Conservation (phyloP, 1,140 invertebrate species). For the Apis mellifera region DNA sequence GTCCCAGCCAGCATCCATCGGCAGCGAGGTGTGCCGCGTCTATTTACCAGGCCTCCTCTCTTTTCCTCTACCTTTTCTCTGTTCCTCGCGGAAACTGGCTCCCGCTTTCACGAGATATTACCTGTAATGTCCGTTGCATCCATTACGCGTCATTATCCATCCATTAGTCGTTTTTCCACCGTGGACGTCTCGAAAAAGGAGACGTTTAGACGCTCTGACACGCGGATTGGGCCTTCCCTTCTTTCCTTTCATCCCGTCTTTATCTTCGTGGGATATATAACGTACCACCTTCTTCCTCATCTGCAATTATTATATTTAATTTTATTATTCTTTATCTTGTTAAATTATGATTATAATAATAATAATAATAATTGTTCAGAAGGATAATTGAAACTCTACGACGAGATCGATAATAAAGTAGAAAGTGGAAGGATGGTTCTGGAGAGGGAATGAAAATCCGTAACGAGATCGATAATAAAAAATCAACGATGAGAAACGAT, state of each 20-base stretch:
- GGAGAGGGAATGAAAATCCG: no score
- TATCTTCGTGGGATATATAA: no score
- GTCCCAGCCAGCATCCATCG: constrained; percentile 38
- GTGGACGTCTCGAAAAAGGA: constrained; percentile 23
- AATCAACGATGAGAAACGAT: background rate
- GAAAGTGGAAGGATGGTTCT: no score
- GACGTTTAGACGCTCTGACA: background rate
- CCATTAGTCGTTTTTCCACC: constrained; percentile 59
- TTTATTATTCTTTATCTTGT: no score
- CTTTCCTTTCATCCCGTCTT: background rate
- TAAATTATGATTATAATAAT: no score
- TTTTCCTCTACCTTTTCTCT: constrained; percentile 62
- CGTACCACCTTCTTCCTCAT: no score
- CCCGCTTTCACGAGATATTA: constrained; percentile 58
- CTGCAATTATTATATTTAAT: no score
- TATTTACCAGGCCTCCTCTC: constrained; percentile 66
- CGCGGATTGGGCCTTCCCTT: background rate
- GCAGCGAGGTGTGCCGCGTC: constrained; percentile 28
- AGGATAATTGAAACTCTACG: no score
- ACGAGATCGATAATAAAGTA: no score
- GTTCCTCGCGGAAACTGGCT: constrained; percentile 32
- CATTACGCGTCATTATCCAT: constrained; percentile 64
- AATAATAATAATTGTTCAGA: no score
- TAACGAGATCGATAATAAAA: no score
- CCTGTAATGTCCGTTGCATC: constrained; percentile 53